phyloP scores from a whole-genome alignment of 2,113 vertebrate genomes.

The Rattus rattus region DNA sequence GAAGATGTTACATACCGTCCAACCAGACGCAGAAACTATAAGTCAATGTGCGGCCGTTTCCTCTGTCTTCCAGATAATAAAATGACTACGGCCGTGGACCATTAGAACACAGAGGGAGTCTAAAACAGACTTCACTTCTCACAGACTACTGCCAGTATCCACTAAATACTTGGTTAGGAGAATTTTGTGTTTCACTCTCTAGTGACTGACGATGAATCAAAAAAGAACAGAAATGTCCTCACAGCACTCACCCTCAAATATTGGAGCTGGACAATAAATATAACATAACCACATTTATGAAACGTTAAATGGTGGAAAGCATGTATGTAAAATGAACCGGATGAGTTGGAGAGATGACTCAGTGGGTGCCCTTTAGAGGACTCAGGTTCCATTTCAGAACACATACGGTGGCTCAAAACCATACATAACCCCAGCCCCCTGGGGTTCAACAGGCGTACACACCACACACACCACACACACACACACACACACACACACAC shows the following conservation, averaged over 20 bases:
- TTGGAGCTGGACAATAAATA: neutral
- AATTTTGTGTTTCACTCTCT: neutral
- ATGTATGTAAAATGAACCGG: neutral
- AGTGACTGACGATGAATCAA: neutral
- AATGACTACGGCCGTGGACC: neutral
- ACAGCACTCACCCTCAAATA: neutral
- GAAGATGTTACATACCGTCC: neutral
- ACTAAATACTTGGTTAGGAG: neutral
- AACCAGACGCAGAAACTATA: constrained; percentile 6
- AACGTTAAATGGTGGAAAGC: neutral
- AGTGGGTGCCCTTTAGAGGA: neutral
- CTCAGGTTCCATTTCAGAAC: neutral
- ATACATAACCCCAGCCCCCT: neutral
- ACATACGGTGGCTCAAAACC: neutral
- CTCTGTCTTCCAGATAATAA: neutral
- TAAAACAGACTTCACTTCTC: constrained; percentile 43
- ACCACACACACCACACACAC: neutral
- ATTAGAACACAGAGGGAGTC: neutral
- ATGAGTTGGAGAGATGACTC: neutral
- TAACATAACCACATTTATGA: neutral
- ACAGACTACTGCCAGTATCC: neutral
- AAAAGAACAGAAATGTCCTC: neutral
- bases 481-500: too few relatives aligned
- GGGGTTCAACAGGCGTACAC: neutral
- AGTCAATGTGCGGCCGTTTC: neutral